These are phyloP conservation scores for Mesoligia furuncula DNA, from an alignment of 2,888 invertebrate genomes.

Conservation along the genomic window DNA sequence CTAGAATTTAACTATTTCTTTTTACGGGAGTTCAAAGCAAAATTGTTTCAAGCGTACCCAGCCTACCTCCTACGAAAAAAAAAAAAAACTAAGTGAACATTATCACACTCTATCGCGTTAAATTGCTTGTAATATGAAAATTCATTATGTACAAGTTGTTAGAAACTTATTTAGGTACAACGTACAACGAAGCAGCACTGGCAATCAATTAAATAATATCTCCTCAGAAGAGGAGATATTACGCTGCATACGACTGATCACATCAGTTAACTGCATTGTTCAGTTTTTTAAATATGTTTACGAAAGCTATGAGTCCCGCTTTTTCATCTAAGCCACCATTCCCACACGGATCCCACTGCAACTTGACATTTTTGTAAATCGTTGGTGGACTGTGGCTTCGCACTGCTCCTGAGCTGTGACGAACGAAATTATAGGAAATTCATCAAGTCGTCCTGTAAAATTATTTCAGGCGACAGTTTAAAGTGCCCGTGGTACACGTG, in stretches of 20 bases:
- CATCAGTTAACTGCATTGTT: neutral
- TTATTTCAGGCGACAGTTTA: neutral
- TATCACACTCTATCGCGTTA: neutral
- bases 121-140: slow-evolving; percentile 5
- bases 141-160: neutral
- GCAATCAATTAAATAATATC: neutral
- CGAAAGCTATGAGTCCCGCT: neutral
- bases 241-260: neutral
- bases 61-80: neutral
- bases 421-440: neutral
- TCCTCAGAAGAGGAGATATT: neutral
- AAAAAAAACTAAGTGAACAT: neutral
- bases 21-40: too few species aligned
- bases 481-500: neutral
- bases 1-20: too few species aligned
- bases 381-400: neutral
- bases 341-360: neutral
- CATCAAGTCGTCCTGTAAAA: neutral
- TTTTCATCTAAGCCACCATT: neutral
- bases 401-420: too few species aligned
- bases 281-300: slow-evolving; percentile 14
- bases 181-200: neutral
- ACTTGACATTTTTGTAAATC: too few species aligned
- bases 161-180: slow-evolving; percentile 10
- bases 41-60: too few species aligned